Evolutionary conservation across 2,797 vertebrate species (phyloP).

Genomic region (Falco biarmicus): DNA sequence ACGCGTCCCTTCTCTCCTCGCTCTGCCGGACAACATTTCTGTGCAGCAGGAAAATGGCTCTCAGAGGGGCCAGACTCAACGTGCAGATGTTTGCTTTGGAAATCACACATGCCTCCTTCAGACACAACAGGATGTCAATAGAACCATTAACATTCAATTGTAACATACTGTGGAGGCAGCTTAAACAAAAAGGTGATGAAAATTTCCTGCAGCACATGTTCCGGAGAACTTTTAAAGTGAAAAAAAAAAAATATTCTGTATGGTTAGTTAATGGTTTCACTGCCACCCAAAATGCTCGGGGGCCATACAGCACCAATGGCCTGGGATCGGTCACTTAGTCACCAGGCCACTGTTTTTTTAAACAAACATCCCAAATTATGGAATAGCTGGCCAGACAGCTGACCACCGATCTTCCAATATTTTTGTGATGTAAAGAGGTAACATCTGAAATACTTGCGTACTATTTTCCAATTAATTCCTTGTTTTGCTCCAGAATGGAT

Average conservation of each 20-base stretch:
- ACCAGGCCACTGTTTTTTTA: not conserved
- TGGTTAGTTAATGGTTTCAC: not conserved
- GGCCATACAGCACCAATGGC: accelerated
- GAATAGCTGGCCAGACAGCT: not conserved
- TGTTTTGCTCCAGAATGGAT: not conserved
- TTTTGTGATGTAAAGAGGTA: not conserved
- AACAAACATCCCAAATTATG: not conserved
- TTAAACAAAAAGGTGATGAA: conserved; percentile 46
- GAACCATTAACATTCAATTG: conserved; percentile 17
- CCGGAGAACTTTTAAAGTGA: not conserved
- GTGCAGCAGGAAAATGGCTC: conserved; percentile 41
- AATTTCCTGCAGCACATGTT: conserved; percentile 42
- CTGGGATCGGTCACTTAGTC: accelerated
- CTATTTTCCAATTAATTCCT: not conserved
- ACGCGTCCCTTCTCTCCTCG: not conserved
- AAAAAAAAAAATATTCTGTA: not conserved
- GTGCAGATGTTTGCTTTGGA: conserved; percentile 69
- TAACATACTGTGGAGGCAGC: not conserved
- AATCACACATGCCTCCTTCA: conserved; percentile 27
- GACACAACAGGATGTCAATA: conserved; percentile 75
- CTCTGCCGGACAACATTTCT: not conserved
- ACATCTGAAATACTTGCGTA: not conserved
- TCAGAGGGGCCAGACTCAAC: conserved; percentile 14
- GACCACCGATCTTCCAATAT: not conserved
- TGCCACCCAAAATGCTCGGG: not conserved